These are phyloP conservation scores for Macaca mulatta DNA, from an alignment of 2,113 vertebrate genomes.

Conservation along the genomic window DNA sequence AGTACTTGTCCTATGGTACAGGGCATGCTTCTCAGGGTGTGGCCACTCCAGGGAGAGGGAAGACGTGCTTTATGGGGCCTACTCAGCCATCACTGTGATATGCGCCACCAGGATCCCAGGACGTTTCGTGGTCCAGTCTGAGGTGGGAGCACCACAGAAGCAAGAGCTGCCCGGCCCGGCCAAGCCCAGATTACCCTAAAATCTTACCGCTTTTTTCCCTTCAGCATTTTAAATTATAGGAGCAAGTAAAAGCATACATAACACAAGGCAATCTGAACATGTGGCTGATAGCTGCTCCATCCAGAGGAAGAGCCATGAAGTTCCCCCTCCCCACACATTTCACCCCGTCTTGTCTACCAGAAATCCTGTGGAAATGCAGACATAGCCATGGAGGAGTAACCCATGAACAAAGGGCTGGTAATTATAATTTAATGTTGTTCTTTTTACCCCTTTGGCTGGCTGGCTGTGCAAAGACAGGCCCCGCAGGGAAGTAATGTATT, in stretches of 20 bases:
- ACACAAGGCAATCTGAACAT: not conserved
- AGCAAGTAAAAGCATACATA: not conserved
- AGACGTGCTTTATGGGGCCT: not conserved
- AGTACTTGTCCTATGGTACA: not conserved
- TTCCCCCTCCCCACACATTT: not conserved
- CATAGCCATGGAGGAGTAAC: not conserved
- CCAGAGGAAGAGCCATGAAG: not conserved
- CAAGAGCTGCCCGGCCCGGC: not conserved
- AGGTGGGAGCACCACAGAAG: not conserved
- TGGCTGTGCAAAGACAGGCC: not conserved
- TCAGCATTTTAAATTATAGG: not conserved
- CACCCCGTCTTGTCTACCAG: not conserved
- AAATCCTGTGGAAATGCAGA: not conserved
- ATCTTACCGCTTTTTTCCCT: fast-evolving
- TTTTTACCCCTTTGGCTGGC: not conserved
- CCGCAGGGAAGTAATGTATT: not conserved
- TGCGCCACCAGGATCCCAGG: not conserved
- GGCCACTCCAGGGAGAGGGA: not conserved
- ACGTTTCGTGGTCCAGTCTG: not conserved
- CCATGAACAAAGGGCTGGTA: not conserved
- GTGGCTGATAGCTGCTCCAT: not conserved
- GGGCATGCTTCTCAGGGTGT: not conserved
- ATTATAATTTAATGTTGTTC: not conserved
- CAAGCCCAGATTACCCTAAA: not conserved
- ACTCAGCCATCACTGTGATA: not conserved